A percentile compares a stretch with the other conserved stretches of the same genome.
These are phyloP conservation scores for Antechinus stuartii DNA, from an alignment of 2,113 vertebrate species.

Conservation along the genomic window DNA sequence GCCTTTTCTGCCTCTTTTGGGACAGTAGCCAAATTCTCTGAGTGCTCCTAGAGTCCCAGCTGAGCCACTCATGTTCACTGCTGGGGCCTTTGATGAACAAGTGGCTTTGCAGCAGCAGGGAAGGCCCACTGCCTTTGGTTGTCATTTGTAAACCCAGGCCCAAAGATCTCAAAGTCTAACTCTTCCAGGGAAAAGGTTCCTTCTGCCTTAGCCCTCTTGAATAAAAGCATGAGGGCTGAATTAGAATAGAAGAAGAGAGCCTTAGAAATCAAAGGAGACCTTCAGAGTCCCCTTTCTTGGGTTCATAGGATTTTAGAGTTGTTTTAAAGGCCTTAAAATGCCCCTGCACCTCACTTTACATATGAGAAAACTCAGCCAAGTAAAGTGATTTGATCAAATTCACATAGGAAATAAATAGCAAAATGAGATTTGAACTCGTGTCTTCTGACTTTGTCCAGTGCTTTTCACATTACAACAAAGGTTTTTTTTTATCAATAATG, in stretches of 20 bases:
- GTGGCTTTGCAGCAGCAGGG: not conserved
- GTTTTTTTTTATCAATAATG: not conserved
- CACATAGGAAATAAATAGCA: not conserved
- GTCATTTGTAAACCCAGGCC: not conserved
- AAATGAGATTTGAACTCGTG: not conserved
- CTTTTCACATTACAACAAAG: not conserved
- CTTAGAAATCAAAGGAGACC: not conserved
- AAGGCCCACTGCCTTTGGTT: accelerated
- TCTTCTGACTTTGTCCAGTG: not conserved
- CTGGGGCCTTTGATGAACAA: slow-evolving; percentile 2
- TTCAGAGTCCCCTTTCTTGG: not conserved
- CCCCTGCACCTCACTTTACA: not conserved
- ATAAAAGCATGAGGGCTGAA: not conserved
- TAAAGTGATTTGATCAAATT: not conserved
- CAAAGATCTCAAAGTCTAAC: not conserved
- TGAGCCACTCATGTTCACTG: not conserved
- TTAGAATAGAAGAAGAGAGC: not conserved
- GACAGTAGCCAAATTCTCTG: slow-evolving; percentile 40
- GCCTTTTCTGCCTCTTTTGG: slow-evolving; percentile 26
- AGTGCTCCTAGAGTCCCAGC: not conserved
- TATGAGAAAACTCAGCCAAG: not conserved
- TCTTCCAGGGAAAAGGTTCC: not conserved
- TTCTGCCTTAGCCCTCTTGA: not conserved
- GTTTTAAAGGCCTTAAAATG: not conserved
- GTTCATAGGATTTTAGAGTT: not conserved